Evolutionary conservation across 1,140 invertebrate genomes (phyloP).

Genomic region (Penaeus japonicus): DNA sequence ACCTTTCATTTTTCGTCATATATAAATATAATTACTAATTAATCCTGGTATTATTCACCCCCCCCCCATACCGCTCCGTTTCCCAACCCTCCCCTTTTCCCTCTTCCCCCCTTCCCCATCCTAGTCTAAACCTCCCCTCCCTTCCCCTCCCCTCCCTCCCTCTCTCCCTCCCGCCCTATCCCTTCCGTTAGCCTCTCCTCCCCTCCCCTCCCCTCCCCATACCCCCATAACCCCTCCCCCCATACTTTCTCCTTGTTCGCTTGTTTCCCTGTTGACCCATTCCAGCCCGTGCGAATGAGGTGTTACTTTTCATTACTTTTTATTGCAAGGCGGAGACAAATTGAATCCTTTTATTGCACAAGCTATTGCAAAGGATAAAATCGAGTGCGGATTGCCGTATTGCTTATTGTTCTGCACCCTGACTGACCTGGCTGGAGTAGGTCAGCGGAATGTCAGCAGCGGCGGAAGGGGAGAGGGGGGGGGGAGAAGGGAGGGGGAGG

Average conservation of each 20-base stretch:
- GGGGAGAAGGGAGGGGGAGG: not conserved
- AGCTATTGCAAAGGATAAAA: not conserved
- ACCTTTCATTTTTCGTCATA: too few species aligned
- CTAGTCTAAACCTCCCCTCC: not conserved
- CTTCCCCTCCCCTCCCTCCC: not conserved
- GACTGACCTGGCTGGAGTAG: not conserved
- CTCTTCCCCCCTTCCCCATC: not conserved
- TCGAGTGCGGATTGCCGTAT: not conserved
- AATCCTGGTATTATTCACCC: not conserved
- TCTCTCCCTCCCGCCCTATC: too few species aligned
- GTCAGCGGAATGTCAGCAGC: too few species aligned
- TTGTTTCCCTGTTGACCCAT: slow-evolving; percentile 26
- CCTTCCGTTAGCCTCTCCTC: too few species aligned
- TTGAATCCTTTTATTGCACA: slow-evolving; percentile 46
- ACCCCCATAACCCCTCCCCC: not conserved
- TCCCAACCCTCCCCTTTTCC: not conserved
- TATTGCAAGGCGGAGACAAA: slow-evolving; percentile 52
- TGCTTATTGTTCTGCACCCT: not conserved
- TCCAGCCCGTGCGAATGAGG: slow-evolving; percentile 14
- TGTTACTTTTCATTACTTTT: slow-evolving; percentile 52
- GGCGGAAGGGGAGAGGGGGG: not conserved
- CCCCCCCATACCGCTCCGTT: not conserved
- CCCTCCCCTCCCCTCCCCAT: too few species aligned
- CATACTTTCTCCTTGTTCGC: not conserved
- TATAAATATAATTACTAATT: not conserved